Conservation (phyloP, 92 coral and sea anemone genomes). For the Phymanthus crucifer region DNA sequence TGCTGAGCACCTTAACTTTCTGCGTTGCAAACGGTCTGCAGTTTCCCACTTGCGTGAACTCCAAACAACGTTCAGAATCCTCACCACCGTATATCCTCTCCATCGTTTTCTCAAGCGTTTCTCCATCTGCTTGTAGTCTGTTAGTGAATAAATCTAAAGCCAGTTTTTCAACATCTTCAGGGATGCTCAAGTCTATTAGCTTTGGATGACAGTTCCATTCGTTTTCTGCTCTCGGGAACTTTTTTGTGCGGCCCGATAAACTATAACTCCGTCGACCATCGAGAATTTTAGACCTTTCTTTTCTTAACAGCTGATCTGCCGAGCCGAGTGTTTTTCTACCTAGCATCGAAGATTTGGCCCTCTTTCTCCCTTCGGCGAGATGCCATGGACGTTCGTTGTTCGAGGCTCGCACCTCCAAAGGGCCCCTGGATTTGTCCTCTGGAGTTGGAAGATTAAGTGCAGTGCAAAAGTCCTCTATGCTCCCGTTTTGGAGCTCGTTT, state of each 20-base stretch:
- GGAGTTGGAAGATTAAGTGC: not conserved
- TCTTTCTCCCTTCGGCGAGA: not conserved
- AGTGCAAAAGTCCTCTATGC: conserved; percentile 14
- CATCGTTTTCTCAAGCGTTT: conserved; percentile 25
- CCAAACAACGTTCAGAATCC: conserved; percentile 9
- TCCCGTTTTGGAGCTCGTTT: not conserved
- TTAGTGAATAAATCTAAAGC: conserved; percentile 5
- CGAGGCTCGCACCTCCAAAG: conserved; percentile 3
- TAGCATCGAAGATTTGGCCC: not conserved
- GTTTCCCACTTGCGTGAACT: conserved; percentile 22
- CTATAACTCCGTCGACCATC: not conserved
- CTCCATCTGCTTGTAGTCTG: conserved; percentile 3
- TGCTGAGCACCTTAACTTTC: not conserved
- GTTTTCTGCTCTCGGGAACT: not conserved
- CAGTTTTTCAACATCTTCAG: conserved; percentile 22
- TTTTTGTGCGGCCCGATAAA: not conserved
- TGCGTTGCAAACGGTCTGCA: not conserved
- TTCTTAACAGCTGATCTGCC: not conserved
- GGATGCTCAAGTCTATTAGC: conserved; percentile 7
- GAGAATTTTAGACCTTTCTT: not conserved
- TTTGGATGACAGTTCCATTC: conserved; percentile 8
- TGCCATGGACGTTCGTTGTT: not conserved
- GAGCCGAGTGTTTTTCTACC: not conserved
- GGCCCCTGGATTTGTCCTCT: not conserved
- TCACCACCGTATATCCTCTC: conserved; percentile 27